Base-by-base conservation (phyloP, 2,888 invertebrate genomes). In the Tetragonula carbonaria region DNA sequence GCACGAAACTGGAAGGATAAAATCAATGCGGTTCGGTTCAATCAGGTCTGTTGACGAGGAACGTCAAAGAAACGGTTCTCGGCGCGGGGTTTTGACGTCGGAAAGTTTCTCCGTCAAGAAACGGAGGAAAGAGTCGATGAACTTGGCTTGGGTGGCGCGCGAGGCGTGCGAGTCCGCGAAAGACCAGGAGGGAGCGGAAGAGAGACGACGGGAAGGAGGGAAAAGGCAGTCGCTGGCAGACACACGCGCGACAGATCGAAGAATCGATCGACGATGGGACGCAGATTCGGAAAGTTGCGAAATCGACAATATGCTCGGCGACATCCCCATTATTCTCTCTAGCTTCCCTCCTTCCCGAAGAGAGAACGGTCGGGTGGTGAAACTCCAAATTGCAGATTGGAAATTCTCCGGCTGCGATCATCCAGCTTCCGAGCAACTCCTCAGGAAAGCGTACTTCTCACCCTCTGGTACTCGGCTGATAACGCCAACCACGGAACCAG, bases 371-470 rank as follows among this genome's bases (percentile, higher is more conserved):
- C 70, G 74, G 82, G 78, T 76, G 84, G 87, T 82, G 87, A 89
- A 87, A 90, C 88, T 90, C 88, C 82, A 89, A 90, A 90, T 90
- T 90, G 89, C 90, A 89, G 89, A 90, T 90, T 90, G 90, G 90
- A 90, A 90, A 90, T 90, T 90, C 88, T 84, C 84, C 74, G 82
- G 82, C 78, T 74, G 66, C 81, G 82, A 83, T 86, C 77, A 74
- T 72, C 76, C 59, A 28, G 59, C 28, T 55, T 18, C 55, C 67
- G 63, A 71, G 74, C 66, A 78, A 84, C 86, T 84, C 79, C 81
- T 81, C 65, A 23, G 74, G 73, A 84, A 76, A 57, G 63, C 78
- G 51, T 68, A 59, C 68, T 74, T 73, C 74, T 74, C 80, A 66
- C 68, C 65, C 72, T 77, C 74, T 75, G 67, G 68, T 28, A n/a